Evolutionary conservation across 1,140 invertebrate species (phyloP).

Genomic region (Aphelenchoides fujianensis): DNA sequence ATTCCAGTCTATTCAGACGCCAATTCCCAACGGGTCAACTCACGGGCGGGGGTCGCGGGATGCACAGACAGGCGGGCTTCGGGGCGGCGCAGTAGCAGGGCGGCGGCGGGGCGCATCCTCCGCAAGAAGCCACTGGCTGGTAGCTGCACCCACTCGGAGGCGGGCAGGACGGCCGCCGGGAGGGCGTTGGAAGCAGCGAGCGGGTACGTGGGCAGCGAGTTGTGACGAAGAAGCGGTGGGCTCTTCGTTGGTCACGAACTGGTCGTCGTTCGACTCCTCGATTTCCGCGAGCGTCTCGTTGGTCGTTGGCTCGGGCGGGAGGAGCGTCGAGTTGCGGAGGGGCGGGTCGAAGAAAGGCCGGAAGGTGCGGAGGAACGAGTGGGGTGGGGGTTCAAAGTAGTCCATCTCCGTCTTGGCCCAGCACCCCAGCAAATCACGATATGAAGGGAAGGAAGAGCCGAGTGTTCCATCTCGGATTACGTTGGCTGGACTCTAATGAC

Average conservation of each 20-base stretch:
- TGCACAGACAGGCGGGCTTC: neutral
- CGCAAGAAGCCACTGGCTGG: neutral
- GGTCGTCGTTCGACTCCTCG: neutral
- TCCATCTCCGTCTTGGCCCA: neutral
- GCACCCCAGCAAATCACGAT: neutral
- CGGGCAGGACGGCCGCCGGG: neutral
- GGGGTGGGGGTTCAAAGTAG: neutral
- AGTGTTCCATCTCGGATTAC: no score
- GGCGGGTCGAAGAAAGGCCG: neutral
- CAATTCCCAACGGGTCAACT: neutral
- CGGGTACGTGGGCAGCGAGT: neutral
- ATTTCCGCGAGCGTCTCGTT: neutral
- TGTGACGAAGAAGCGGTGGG: neutral
- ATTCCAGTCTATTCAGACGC: no score
- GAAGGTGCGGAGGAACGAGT: neutral
- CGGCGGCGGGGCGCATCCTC: neutral
- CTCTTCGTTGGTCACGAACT: slow-evolving; percentile 6
- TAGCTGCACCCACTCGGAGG: neutral
- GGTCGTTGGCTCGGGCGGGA: no score
- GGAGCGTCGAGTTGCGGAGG: no score
- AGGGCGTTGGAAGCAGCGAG: neutral
- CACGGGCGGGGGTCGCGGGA: slow-evolving; percentile 3
- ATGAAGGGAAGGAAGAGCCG: neutral
- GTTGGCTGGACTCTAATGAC: no score
- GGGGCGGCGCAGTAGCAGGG: slow-evolving; percentile 12